Percentiles rank a stretch among this genome's conserved stretches.
These are phyloP conservation scores for Eutrigla gurnardus DNA, from an alignment of 2,797 vertebrate genomes.

Conservation along the genomic window DNA sequence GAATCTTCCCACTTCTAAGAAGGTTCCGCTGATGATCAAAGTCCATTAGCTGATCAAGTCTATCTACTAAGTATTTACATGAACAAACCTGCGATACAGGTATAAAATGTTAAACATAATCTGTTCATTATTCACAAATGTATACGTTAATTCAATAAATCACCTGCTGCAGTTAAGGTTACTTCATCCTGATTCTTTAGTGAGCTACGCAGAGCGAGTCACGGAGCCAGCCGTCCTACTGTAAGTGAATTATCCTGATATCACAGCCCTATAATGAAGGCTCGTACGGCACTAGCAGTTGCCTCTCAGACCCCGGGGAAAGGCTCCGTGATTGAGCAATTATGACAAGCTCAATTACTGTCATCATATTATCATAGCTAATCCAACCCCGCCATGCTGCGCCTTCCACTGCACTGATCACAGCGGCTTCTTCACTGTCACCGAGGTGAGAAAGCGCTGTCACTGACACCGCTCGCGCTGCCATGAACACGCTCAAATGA, in stretches of 20 bases:
- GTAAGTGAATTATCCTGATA: constrained; percentile 76
- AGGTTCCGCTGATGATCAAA: constrained; percentile 29
- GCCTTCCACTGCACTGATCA: constrained; percentile 76
- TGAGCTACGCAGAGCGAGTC: constrained; percentile 60
- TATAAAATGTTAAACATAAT: background rate
- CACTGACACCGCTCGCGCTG: constrained; percentile 67
- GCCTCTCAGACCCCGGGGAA: constrained; percentile 79
- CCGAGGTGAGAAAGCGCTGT: constrained; percentile 80
- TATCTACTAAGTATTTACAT: constrained; percentile 13
- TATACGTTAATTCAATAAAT: constrained; percentile 34
- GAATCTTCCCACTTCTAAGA: constrained; percentile 41
- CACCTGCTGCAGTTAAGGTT: constrained; percentile 27
- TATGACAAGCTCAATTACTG: constrained; percentile 87
- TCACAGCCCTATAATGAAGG: constrained; percentile 79
- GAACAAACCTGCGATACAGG: background rate
- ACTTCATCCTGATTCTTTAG: constrained; percentile 43
- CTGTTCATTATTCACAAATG: constrained; percentile 14
- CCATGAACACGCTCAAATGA: constrained; percentile 79
- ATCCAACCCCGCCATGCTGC: constrained; percentile 78
- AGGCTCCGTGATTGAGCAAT: constrained; percentile 84
- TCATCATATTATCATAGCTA: constrained; percentile 87
- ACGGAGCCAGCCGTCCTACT: constrained; percentile 59
- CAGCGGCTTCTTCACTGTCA: constrained; percentile 77
- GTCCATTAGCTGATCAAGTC: constrained; percentile 17
- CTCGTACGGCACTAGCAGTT: constrained; percentile 74